Evolutionary conservation across 2,797 vertebrate species (phyloP).

Genomic region (Esox masquinongy): DNA sequence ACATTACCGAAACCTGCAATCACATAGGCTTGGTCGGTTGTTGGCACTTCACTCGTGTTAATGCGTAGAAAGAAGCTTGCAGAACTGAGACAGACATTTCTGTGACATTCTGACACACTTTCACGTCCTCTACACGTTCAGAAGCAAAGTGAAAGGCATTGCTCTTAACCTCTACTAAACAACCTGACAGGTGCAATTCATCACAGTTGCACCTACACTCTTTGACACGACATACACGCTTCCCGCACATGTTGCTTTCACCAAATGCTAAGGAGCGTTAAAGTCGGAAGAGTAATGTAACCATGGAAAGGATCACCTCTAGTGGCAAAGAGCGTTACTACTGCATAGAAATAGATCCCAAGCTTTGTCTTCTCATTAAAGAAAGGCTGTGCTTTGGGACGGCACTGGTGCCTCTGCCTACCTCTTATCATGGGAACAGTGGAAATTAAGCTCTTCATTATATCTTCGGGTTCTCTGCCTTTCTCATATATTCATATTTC

Average conservation of each 20-base stretch:
- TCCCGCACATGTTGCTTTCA: constrained; percentile 4
- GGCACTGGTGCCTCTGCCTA: not conserved
- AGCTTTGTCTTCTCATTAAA: not conserved
- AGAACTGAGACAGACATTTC: not conserved
- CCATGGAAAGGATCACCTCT: constrained; percentile 39
- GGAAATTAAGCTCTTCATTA: not conserved
- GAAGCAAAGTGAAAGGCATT: not conserved
- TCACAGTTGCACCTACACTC: not conserved
- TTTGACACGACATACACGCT: not conserved
- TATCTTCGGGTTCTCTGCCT: not conserved
- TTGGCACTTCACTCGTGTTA: not conserved
- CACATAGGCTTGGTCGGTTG: not conserved
- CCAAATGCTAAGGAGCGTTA: constrained; percentile 8
- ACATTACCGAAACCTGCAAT: not conserved
- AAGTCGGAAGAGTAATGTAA: constrained; percentile 12
- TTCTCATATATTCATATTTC: not conserved
- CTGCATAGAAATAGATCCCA: constrained; percentile 1
- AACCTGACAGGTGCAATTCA: not conserved
- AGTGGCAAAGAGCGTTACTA: constrained; percentile 29
- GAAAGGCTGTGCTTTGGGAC: not conserved
- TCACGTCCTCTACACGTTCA: not conserved
- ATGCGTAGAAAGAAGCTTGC: not conserved
- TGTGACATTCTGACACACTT: not conserved
- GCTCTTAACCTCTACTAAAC: not conserved
- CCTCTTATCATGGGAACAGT: not conserved